Evolutionary conservation across 2,797 vertebrate species (phyloP).

Genomic region (Peromyscus attwateri): DNA sequence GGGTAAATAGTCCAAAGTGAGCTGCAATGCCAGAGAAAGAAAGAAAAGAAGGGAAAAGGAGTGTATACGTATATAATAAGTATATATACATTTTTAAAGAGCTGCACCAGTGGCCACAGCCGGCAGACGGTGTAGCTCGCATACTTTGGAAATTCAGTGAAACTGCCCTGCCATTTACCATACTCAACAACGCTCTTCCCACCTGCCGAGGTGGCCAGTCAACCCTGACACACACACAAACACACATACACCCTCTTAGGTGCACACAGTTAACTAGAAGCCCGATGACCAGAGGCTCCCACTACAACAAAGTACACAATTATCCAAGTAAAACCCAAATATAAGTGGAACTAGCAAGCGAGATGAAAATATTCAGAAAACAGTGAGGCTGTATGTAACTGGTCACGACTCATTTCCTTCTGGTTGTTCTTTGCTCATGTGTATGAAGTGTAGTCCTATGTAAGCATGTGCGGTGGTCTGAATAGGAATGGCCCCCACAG

Average conservation of each 20-base stretch:
- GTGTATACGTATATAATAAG: not conserved
- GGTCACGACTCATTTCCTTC: not conserved
- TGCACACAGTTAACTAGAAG: not conserved
- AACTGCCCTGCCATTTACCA: not conserved
- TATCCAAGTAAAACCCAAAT: slow-evolving; percentile 2
- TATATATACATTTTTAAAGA: not conserved
- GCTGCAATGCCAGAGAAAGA: not conserved
- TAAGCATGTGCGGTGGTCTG: not conserved
- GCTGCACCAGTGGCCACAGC: not conserved
- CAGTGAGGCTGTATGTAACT: not conserved
- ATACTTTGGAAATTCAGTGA: not conserved
- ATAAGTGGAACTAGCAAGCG: not conserved
- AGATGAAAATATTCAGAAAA: slow-evolving; percentile 35
- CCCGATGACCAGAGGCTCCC: not conserved
- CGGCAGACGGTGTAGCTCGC: not conserved
- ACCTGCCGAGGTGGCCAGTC: not conserved
- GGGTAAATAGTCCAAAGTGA: not conserved
- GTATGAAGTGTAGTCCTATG: not conserved
- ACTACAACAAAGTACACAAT: not conserved
- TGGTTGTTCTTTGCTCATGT: not conserved
- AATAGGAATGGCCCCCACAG: not conserved
- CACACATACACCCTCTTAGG: not conserved
- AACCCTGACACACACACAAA: not conserved
- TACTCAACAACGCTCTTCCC: not conserved
- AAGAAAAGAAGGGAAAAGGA: not conserved